Base-by-base conservation (phyloP, 2,113 vertebrate genomes). In the Lanius ludovicianus region DNA sequence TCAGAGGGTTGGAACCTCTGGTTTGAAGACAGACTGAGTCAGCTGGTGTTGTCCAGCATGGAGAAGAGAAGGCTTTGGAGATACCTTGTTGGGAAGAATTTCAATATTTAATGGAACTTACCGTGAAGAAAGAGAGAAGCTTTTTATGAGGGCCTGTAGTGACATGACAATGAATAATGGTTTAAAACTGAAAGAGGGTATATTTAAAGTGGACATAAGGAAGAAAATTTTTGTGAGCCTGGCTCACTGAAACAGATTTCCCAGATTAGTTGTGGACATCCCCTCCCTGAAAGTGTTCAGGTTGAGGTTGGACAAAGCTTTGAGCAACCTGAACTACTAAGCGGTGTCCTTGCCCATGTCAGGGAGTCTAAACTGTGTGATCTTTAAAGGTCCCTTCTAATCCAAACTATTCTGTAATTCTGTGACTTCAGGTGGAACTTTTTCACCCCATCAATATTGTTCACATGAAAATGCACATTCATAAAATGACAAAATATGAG, bases 191-290 rank as follows among this genome's bases (percentile, higher is more conserved):
- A 59, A 83, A 78, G 33, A 69, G 11, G 8, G 6, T 18, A 60
- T 44, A 20, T 57, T 71, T 77, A 76, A 30, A n/a, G 12, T 41
- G 11, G 16, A 37, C 5, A 35, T 27, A 41, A 69, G 5, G 20
- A 83, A 55, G 39, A 68, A 67, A 75, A 39, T 46, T n/a, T 60
- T 46, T 39, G 20, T 39, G 13, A n/a, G 16, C 0, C 0, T 52
- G 8, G 21, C 15, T 44, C 28, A 62, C 33, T 62, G 68, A 33
- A 50, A n/a, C 13, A 30, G 28, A 15, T 56, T 89, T 16, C 14
- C 31, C 14, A 14, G 33, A 33, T 37, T 2, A n/a, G 33, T 21
- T 67, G 28, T 52, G 52, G 27, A 24, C 0, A 0, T 52, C 4
- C 23, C 3, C 17, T 59, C 17, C 6, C 8, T 71, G 41, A 15